phyloP scores from a whole-genome alignment of 1,140 invertebrate species.

The Ridgeia piscesae region DNA sequence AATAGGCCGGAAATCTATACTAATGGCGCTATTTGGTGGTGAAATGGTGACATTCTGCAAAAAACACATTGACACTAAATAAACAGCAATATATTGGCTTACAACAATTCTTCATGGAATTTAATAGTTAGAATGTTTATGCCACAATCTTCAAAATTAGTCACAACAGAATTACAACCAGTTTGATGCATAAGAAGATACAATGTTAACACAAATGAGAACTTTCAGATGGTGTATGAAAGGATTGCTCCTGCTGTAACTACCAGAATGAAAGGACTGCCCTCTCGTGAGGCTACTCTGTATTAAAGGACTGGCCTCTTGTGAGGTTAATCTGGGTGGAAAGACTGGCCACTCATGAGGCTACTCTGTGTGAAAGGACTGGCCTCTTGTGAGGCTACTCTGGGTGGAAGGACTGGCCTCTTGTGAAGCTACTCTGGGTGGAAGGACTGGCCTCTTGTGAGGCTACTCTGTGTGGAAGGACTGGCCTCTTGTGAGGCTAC shows the following conservation, averaged over 20 bases:
- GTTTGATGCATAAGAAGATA: background rate
- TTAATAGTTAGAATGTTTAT: background rate
- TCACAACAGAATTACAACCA: background rate
- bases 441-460: no score
- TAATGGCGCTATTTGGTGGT: slow-evolving; percentile 59
- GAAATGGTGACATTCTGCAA: slow-evolving; percentile 57
- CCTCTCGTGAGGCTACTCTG: background rate
- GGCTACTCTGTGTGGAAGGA: no score
- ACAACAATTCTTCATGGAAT: background rate
- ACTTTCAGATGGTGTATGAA: background rate
- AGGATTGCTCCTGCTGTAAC: no score
- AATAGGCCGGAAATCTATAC: slow-evolving; percentile 61
- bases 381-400: no score
- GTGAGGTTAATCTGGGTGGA: no score
- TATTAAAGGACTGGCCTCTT: background rate
- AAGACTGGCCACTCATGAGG: no score
- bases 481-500: no score
- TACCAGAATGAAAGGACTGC: no score
- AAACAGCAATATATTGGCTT: background rate
- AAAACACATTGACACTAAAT: slow-evolving; percentile 22
- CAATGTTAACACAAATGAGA: background rate
- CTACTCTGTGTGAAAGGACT: no score
- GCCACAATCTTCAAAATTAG: background rate
- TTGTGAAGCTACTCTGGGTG: no score
- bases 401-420: no score